Evolutionary conservation across 53 echinoderm and acorn worm species (phyloP), one percentile per base, ranked within the genome.

Genomic region (Henricia sp.): DNA sequence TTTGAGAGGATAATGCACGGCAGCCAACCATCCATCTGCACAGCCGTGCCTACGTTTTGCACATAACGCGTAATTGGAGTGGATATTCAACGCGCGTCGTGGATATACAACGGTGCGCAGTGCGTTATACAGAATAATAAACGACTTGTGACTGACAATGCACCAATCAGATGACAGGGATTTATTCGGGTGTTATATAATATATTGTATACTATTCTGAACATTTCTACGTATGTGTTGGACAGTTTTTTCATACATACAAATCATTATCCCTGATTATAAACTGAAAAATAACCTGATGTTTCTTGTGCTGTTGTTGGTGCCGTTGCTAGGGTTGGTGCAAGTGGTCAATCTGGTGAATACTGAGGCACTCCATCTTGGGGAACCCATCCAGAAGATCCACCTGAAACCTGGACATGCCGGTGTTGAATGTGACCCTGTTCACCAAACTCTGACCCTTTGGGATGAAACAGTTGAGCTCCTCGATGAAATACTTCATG

Each of bases 361-460:
- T 78, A 44, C 70, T 78, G 14, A 90, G 58, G 30, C 90, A 90
- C 59, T 85, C 69, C 37, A 90, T 51, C 37, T 90, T 86, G 24
- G 85, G 85, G 52, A 68, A 69, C 26, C 70, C 90, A 19, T 90
- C 86, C 50, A 77, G 50, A 27, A 90, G 62, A 62, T 85, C 77
- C 9, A 90, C 85, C 63, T 78, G 69, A 44, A 90, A 90, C 38
- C 86, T 52, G 29, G 86, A 78, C 71, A 90, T 85, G 35, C 90
- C 90, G 28, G 90, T 90, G 50, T 90, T 90, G 52, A 80, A 85
- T 6, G 86, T 90, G 62, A 86, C 80, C 30, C 85, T 57, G 36
- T 85, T 77, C 52, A 86, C 90, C 52, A 71, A 37, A 36, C 29
- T 71, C 50, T 86, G 75, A 12, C 86, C 82, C 26, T 86, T 86